Evolutionary conservation across 1,140 invertebrate genomes (phyloP), one percentile per base, ranked within the genome.

Genomic region (Pissodes strobi): DNA sequence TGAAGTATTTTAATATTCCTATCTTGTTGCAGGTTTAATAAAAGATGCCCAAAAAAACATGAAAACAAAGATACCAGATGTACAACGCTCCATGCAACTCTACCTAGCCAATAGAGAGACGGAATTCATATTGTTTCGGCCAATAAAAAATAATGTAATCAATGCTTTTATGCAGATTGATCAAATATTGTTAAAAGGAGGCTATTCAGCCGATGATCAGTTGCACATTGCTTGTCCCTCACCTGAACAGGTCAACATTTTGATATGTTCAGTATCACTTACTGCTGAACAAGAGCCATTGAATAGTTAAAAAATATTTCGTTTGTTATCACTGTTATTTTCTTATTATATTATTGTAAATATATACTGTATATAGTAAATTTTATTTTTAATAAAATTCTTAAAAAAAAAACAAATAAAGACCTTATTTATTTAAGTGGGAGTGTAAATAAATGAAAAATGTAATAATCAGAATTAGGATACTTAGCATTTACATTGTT

Each of bases 31-130:
- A 65, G 63, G 41, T 12, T 43, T 86, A 45, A 85, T 89, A 1
- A 74, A 53, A 58, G 75, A 89, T 64, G 82, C 86, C 0, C 81
- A 89, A 69, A 84, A 88, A 41, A 80, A 86, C 34, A 89, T 97
- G 19, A 94, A 94, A 79, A 82, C 86, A 1, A 89, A 90, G 67
- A 81, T 97, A 19, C 88, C 92, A 0, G 82, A 82, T 2, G 80
- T 98, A 2, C 92, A 96, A 70, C 84, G 89, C 0, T 91, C 90
- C 4, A 95, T 98, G 93, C 89, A 94, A 69, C 82, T 98, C 0
- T 98, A 98, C 79, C 81, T 98, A 13, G 92, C 95, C n/a, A 98
- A 98, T 81, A 87, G 88, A 67, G 95, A 98, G 79, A 98, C 96
- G 0, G 95, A 98, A 77, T 94, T 93, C 70, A 97, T 98, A 75